Percentiles rank a stretch among this genome's conserved stretches.
Evolutionary conservation across 2,797 vertebrate species (phyloP).

Genomic region (Dendrocincla fuliginosa): DNA sequence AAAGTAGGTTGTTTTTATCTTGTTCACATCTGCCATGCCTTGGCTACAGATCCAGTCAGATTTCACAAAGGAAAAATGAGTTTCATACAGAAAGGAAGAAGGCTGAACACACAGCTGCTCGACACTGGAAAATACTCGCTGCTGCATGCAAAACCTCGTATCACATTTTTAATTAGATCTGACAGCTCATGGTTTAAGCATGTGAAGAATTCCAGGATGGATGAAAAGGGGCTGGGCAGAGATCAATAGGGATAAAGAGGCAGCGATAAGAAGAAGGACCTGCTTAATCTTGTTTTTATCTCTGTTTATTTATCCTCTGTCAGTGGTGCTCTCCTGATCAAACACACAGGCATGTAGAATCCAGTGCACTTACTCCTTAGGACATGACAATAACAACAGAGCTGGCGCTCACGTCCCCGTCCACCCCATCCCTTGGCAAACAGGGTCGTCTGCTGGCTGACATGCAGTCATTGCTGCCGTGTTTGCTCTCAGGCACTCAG

Average conservation of each 20-base stretch:
- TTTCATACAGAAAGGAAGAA: not conserved
- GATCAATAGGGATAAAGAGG: slow-evolving; percentile 67
- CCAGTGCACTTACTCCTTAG: slow-evolving; percentile 1
- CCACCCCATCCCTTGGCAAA: not conserved
- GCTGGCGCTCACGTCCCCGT: not conserved
- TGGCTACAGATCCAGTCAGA: not conserved
- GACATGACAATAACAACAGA: slow-evolving; percentile 42
- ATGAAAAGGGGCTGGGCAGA: slow-evolving; percentile 34
- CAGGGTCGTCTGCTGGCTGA: not conserved
- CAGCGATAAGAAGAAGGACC: slow-evolving; percentile 61
- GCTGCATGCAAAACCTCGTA: not conserved
- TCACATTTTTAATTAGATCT: slow-evolving; percentile 57
- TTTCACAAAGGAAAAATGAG: not conserved
- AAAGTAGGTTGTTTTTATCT: not conserved
- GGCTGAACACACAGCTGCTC: not conserved
- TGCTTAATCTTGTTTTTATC: slow-evolving; percentile 70
- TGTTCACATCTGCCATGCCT: not conserved
- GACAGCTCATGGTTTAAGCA: slow-evolving; percentile 58
- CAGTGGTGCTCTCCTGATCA: slow-evolving; percentile 56
- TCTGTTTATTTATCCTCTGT: slow-evolving; percentile 71
- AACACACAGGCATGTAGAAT: slow-evolving; percentile 55
- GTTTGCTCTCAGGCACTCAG: not conserved
- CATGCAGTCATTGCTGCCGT: rapidly evolving
- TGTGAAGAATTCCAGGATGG: slow-evolving; percentile 57
- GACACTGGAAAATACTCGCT: not conserved